Percentiles rank a stretch among this genome's conserved stretches.
phyloP scores from a whole-genome alignment of 1,140 invertebrate species.

The Drosophila erecta region DNA sequence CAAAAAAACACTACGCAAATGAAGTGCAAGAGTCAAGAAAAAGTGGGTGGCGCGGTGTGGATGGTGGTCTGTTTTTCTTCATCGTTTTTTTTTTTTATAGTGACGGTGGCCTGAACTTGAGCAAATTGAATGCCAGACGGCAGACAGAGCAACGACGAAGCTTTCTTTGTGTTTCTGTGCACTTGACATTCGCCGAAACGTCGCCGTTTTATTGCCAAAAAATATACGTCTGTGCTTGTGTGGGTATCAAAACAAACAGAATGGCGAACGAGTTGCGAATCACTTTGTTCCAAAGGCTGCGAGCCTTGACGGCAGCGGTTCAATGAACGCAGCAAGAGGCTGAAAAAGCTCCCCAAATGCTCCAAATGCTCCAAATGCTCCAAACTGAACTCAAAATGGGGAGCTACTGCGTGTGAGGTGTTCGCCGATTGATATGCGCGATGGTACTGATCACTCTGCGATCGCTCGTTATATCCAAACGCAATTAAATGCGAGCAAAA shows the following conservation, averaged over 20 bases:
- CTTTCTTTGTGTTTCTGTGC: constrained; percentile 74
- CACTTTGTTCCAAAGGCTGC: constrained; percentile 59
- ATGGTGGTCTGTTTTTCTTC: constrained; percentile 20
- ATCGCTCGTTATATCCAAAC: constrained; percentile 27
- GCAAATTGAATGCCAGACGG: constrained; percentile 56
- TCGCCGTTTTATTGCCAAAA: constrained; percentile 78
- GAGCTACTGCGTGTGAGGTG: constrained; percentile 2
- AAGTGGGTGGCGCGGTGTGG: constrained; percentile 17
- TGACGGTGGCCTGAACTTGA: constrained; percentile 64
- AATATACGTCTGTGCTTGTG: constrained; percentile 41
- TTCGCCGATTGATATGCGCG: constrained; percentile 36
- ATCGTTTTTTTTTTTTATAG: constrained; percentile 20
- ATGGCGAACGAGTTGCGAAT: constrained; percentile 56
- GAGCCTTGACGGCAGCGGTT: constrained; percentile 68
- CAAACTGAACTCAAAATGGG: neutral
- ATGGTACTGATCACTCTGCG: constrained; percentile 38
- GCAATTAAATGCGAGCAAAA: constrained; percentile 38
- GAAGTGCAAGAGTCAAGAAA: constrained; percentile 56
- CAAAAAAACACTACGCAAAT: constrained; percentile 49
- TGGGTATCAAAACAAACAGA: constrained; percentile 51
- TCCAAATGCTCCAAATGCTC: constrained; percentile 26
- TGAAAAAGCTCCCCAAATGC: constrained; percentile 31
- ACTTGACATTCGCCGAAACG: constrained; percentile 73
- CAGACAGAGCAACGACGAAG: constrained; percentile 32
- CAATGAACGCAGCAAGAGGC: constrained; percentile 58